Percentiles rank a stretch among this genome's conserved stretches.
Evolutionary conservation across 1,140 invertebrate species (phyloP).

Genomic region (Melitaea cinxia): DNA sequence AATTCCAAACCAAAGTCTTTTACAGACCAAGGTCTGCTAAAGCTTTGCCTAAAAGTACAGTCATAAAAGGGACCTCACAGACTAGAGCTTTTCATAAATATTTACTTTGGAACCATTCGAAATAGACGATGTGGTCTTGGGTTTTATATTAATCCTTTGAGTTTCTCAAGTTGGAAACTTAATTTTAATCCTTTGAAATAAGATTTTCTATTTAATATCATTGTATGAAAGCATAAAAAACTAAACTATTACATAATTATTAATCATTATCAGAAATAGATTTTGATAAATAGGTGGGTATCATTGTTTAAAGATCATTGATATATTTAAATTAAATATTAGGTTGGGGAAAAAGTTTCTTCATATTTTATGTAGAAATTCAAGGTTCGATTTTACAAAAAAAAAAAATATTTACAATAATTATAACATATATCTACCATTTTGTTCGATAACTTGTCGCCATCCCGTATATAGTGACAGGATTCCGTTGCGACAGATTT

Average conservation of each 20-base stretch:
- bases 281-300: no score
- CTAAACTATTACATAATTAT: not conserved
- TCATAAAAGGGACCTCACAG: conserved; percentile 46
- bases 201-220: not conserved
- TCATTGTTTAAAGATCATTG: no score
- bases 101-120: conserved; percentile 50
- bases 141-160: conserved; percentile 25
- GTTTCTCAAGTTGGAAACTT: conserved; percentile 21
- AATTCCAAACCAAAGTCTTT: no score
- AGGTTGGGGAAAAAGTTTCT: no score
- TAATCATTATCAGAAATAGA: not conserved
- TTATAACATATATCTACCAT: no score
- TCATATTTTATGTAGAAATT: no score
- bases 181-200: conserved; percentile 8
- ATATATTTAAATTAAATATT: no score
- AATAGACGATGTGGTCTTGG: conserved; percentile 17
- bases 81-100: conserved; percentile 49
- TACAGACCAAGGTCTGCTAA: not conserved
- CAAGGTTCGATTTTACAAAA: no score
- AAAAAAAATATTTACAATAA: no score
- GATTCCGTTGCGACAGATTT: no score
- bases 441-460: no score
- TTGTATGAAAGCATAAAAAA: not conserved
- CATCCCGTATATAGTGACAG: no score
- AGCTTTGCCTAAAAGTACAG: conserved; percentile 2